A percentile compares a stretch with the other conserved stretches of the same genome.
Evolutionary conservation across 2,888 invertebrate species (phyloP).

Genomic region (Scelioninae gen. 2): DNA sequence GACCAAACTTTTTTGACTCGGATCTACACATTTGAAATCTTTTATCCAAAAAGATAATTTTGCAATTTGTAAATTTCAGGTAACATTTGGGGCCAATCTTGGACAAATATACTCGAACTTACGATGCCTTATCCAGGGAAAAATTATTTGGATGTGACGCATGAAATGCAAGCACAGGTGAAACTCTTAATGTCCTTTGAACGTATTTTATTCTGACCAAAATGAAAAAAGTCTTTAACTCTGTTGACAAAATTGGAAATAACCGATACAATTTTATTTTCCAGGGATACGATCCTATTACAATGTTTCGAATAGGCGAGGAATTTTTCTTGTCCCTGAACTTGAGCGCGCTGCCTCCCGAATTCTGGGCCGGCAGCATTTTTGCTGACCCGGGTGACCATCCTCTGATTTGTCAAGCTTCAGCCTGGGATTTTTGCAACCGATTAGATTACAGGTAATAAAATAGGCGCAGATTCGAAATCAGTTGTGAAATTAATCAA

Average conservation of each 20-base stretch:
- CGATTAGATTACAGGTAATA: slow-evolving; percentile 87
- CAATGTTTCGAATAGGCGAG: slow-evolving; percentile 91
- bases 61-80: slow-evolving; percentile 74
- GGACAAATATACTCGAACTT: slow-evolving; percentile 88
- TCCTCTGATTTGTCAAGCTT: slow-evolving; percentile 90
- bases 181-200: no score
- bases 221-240: no score
- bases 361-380: slow-evolving; percentile 92
- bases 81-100: slow-evolving; percentile 93
- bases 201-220: no score
- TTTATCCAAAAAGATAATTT: not conserved
- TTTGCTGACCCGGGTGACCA: slow-evolving; percentile 87
- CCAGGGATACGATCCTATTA: slow-evolving; percentile 88
- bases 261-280: no score
- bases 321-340: slow-evolving; percentile 94
- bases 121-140: slow-evolving; percentile 92
- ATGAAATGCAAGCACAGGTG: slow-evolving; percentile 87
- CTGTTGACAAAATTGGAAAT: no score
- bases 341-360: slow-evolving; percentile 88
- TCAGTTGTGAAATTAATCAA: no score
- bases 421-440: slow-evolving; percentile 96
- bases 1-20: not conserved
- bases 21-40: not conserved
- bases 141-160: slow-evolving; percentile 87
- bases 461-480: not conserved